Evolutionary conservation across 1,140 invertebrate species (phyloP).

Genomic region (Potamilus streckersoni): DNA sequence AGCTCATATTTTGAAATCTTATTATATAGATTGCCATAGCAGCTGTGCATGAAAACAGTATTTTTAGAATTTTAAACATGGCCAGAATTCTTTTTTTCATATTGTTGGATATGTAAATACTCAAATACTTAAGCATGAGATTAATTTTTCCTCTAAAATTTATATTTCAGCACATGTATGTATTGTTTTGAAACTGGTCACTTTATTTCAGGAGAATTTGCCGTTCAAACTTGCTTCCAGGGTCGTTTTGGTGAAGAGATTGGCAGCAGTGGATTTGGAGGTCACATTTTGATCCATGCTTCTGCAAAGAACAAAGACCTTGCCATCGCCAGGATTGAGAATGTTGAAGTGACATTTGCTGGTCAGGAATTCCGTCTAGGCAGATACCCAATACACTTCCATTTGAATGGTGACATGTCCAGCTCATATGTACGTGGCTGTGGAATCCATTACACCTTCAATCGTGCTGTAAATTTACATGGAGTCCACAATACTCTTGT

Average conservation of each 20-base stretch:
- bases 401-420: conserved; percentile 62
- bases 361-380: conserved; percentile 67
- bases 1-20: too few relatives aligned
- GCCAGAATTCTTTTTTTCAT: neutral
- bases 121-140: neutral
- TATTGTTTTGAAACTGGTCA: neutral
- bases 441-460: conserved; percentile 63
- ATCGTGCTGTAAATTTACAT: conserved; percentile 66
- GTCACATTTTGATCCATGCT: conserved; percentile 60
- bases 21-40: too few relatives aligned
- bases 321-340: conserved; percentile 40
- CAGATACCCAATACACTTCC: conserved; percentile 67
- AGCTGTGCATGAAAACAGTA: too few relatives aligned
- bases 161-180: neutral
- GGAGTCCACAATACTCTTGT: conserved; percentile 59
- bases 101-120: neutral
- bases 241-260: conserved; percentile 65
- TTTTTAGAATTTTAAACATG: too few relatives aligned
- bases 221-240: conserved; percentile 62
- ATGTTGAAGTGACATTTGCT: conserved; percentile 57
- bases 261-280: conserved; percentile 64
- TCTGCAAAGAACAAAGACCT: conserved; percentile 43
- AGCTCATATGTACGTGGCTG: conserved; percentile 61
- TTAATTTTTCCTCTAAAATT: neutral
- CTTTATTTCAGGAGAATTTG: conserved; percentile 58